These are phyloP conservation scores for Synanceia verrucosa DNA, from an alignment of 2,797 vertebrate genomes.

Conservation along the genomic window DNA sequence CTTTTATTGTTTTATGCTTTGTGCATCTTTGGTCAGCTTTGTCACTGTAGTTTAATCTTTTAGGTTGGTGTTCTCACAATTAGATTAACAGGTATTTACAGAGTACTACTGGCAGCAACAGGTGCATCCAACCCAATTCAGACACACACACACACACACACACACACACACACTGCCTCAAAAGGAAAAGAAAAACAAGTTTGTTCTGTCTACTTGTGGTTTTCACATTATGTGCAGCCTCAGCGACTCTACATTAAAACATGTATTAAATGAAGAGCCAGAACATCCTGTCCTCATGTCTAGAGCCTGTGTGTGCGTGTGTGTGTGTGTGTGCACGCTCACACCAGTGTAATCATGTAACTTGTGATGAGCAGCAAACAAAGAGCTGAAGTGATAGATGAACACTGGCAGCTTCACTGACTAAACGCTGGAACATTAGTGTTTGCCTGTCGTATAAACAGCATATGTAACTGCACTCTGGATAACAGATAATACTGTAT, in stretches of 20 bases:
- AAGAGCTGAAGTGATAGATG: constrained; percentile 49
- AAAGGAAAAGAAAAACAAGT: neutral
- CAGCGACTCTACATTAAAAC: constrained; percentile 51
- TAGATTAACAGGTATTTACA: neutral
- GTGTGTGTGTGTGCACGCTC: neutral
- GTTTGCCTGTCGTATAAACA: constrained; percentile 35
- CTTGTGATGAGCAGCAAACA: constrained; percentile 47
- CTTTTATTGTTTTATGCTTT: neutral
- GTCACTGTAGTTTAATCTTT: neutral
- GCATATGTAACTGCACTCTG: constrained; percentile 18
- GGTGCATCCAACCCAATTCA: neutral
- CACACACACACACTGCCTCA: neutral
- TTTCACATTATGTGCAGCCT: neutral
- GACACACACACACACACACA: neutral
- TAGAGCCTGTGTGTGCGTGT: constrained; percentile 2
- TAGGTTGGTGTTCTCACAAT: neutral
- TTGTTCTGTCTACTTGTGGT: constrained; percentile 14
- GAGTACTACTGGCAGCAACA: constrained; percentile 4
- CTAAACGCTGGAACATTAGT: constrained; percentile 42
- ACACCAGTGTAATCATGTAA: constrained; percentile 23
- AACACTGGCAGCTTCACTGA: constrained; percentile 32
- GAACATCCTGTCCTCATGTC: constrained; percentile 51
- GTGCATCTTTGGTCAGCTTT: neutral
- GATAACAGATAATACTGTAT: constrained; percentile 34
- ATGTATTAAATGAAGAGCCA: constrained; percentile 35